Percentiles rank a stretch among this genome's conserved stretches.
Evolutionary conservation across 2,888 invertebrate species (phyloP).

Genomic region (Drosophila anceps): DNA sequence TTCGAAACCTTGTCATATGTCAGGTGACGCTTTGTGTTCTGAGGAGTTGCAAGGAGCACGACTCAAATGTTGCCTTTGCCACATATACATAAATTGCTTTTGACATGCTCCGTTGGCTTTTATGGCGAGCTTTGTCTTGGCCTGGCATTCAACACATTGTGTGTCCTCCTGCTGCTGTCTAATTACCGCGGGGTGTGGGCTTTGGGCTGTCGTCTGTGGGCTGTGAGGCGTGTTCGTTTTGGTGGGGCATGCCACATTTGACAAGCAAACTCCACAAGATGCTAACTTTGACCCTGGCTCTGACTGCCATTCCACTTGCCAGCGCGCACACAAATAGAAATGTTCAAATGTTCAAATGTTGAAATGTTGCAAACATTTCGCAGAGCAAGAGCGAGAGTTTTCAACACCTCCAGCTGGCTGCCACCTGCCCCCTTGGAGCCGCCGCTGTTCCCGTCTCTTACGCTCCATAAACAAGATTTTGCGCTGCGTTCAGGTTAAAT

Average conservation of each 20-base stretch:
- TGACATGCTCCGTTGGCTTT: slow-evolving; percentile 77
- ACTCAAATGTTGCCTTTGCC: slow-evolving; percentile 37
- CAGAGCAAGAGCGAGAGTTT: slow-evolving; percentile 10
- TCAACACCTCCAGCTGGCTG: not conserved
- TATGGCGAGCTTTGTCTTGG: slow-evolving; percentile 75
- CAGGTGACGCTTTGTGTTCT: slow-evolving; percentile 54
- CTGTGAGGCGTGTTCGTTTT: not conserved
- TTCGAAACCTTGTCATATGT: slow-evolving; percentile 44
- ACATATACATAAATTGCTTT: slow-evolving; percentile 73
- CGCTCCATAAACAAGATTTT: slow-evolving; percentile 62
- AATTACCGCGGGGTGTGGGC: slow-evolving; percentile 42
- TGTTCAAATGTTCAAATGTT: slow-evolving; percentile 56
- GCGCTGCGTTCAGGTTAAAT: slow-evolving; percentile 78
- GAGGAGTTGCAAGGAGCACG: slow-evolving; percentile 35
- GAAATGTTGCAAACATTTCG: slow-evolving; percentile 49
- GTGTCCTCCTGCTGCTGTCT: slow-evolving; percentile 18
- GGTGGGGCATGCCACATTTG: slow-evolving; percentile 60
- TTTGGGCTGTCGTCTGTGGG: too few species aligned
- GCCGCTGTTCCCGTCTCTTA: not conserved
- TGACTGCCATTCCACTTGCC: slow-evolving; percentile 3
- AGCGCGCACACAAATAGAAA: slow-evolving; percentile 42
- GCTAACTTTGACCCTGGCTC: slow-evolving; percentile 26
- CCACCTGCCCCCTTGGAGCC: not conserved
- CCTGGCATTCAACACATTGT: slow-evolving; percentile 64
- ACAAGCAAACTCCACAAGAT: slow-evolving; percentile 39